phyloP scores from a whole-genome alignment of 2,797 vertebrate genomes.

The Chromis chromis region DNA sequence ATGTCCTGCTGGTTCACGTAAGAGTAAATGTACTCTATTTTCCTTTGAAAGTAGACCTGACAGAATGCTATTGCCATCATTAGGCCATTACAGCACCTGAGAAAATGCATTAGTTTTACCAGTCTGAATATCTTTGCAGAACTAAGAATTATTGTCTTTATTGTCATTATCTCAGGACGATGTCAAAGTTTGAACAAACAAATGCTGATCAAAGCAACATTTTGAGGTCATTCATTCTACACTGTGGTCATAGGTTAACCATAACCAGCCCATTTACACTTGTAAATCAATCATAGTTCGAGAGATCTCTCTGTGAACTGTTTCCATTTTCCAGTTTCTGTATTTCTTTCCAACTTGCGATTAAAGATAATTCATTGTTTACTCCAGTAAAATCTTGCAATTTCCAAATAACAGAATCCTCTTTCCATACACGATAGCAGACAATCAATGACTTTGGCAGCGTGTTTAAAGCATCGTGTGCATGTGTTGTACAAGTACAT shows the following conservation, averaged over 20 bases:
- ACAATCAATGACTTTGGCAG: constrained; percentile 15
- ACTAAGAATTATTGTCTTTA: not conserved
- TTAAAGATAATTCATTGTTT: constrained; percentile 36
- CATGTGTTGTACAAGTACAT: not conserved
- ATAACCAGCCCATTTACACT: constrained; percentile 5
- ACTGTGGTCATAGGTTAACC: not conserved
- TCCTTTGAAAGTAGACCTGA: no score
- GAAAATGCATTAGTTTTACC: no score
- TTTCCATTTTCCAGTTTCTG: constrained; percentile 46
- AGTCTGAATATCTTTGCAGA: no score
- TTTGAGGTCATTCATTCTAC: not conserved
- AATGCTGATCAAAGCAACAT: not conserved
- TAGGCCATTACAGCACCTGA: no score
- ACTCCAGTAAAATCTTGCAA: constrained; percentile 7
- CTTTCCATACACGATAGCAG: constrained; percentile 16
- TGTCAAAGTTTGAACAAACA: not conserved
- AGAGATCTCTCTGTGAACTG: constrained; percentile 2
- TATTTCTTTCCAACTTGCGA: constrained; percentile 13
- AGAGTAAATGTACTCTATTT: not conserved
- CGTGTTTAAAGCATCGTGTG: not conserved
- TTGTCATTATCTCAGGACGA: constrained; percentile 1
- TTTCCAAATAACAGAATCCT: constrained; percentile 25
- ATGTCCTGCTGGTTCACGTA: not conserved
- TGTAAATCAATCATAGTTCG: constrained; percentile 7
- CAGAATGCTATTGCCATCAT: no score